Evolutionary conservation across 1,140 invertebrate species (phyloP), one percentile per base, ranked within the genome.

Genomic region (Aethina tumida): DNA sequence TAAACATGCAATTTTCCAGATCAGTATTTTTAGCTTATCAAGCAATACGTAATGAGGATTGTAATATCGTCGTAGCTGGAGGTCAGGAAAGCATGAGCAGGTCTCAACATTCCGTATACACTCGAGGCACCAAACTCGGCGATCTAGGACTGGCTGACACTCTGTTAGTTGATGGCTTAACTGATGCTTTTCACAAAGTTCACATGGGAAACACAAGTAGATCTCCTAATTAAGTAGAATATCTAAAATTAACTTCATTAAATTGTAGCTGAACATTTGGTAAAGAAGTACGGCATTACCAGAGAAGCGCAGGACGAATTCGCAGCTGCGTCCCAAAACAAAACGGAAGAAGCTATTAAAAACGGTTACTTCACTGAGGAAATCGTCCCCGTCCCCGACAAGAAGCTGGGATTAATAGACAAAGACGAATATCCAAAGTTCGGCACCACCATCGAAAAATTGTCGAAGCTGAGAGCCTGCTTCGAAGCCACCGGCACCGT

Each of bases 51-150:
- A 59, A 62, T 39, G 82, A 78, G 2, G 82, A 89, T 56, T 67
- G 73, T 19, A 62, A 73, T 12, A 65, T 90, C 33, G 73, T 89
- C 3, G 69, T 92, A 25, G 79, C 79, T 53, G 87, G 86, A 20
- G 89, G 89, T 1, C 83, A 88, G 66, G 89, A 93, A 65, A 83
- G 62, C 49, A 93, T 93, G 89, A 85, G 80, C 41, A 68, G 75
- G 58, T 74, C 84, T 4, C 81, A 79, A 5, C 88, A 93, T 63
- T 69, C 69, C 15, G 62, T 76, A 29, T 61, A 75, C 43, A 45
- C 90, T 35, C 68, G 88, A 39, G 79, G 78, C 20, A 48, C 72
- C 0, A 88, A 84, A 65, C 68, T 88, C 63, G 87, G 87, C 13
- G 57, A 78, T 55, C 62, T 62, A 6, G 63, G 63, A 26, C 49